Percentiles rank a stretch among this genome's conserved stretches.
Conservation (phyloP, 2,113 vertebrate genomes). For the Xenopus borealis region DNA sequence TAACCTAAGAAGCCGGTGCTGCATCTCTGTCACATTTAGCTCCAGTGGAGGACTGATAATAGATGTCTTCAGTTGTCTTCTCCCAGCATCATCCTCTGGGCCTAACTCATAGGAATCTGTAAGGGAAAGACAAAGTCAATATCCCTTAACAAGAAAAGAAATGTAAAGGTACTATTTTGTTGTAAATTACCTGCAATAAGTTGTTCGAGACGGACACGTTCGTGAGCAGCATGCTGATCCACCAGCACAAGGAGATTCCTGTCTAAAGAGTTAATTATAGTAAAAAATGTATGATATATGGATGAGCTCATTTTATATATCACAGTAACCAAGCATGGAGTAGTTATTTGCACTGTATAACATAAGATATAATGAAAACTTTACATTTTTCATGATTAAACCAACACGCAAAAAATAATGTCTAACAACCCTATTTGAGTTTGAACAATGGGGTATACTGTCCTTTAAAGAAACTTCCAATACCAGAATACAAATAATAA, state of each 20-base stretch:
- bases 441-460: no score
- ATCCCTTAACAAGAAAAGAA: not conserved
- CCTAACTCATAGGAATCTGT: conserved; percentile 86
- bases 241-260: conserved; percentile 89
- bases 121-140: conserved; percentile 45
- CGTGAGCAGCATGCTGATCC: conserved; percentile 95
- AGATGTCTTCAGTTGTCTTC: conserved; percentile 80
- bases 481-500: no score
- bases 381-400: no score
- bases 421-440: no score
- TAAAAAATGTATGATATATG: conserved; percentile 31
- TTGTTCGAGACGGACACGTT: conserved; percentile 88
- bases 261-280: conserved; percentile 50
- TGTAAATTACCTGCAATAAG: conserved; percentile 75
- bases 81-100: conserved; percentile 65
- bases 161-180: not conserved
- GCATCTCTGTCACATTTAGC: conserved; percentile 80
- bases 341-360: no score
- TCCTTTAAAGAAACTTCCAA: no score
- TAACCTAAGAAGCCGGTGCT: conserved; percentile 81
- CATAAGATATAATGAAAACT: no score
- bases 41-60: conserved; percentile 80
- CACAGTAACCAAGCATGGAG: no score
- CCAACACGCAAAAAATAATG: no score
- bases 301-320: not conserved